phyloP scores from a whole-genome alignment of 2,888 invertebrate species.

The Drosophila prostipennis region DNA sequence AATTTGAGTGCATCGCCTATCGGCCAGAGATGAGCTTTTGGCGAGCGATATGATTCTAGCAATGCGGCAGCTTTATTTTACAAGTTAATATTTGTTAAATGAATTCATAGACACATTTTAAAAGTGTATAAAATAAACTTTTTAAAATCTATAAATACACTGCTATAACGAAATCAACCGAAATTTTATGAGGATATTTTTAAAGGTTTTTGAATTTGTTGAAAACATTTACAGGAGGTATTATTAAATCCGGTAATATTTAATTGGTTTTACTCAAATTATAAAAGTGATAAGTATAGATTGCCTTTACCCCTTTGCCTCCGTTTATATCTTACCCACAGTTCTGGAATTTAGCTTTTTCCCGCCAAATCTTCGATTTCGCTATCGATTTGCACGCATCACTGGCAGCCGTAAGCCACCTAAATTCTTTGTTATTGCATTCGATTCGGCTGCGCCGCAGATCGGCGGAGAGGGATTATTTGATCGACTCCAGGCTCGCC shows the following conservation, averaged over 20 bases:
- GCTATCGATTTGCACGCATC: neutral
- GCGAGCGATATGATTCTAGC: neutral
- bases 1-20: slow-evolving; percentile 2
- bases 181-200: too few relatives aligned
- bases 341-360: neutral
- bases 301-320: too few relatives aligned
- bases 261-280: too few relatives aligned
- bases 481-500: slow-evolving; percentile 38
- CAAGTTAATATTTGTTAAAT: too few relatives aligned
- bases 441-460: slow-evolving; percentile 16
- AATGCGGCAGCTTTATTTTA: neutral
- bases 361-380: slow-evolving; percentile 1
- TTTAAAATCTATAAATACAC: too few relatives aligned
- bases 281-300: too few relatives aligned
- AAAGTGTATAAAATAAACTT: too few relatives aligned
- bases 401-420: slow-evolving; percentile 8
- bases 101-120: too few relatives aligned
- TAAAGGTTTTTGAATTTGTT: neutral
- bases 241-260: too few relatives aligned
- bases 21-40: slow-evolving; percentile 3
- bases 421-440: slow-evolving; percentile 27
- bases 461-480: slow-evolving; percentile 24
- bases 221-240: too few relatives aligned
- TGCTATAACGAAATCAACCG: too few relatives aligned
- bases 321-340: neutral